Conservation (phyloP, 2,797 vertebrate species). For the Neostethus bicornis region DNA sequence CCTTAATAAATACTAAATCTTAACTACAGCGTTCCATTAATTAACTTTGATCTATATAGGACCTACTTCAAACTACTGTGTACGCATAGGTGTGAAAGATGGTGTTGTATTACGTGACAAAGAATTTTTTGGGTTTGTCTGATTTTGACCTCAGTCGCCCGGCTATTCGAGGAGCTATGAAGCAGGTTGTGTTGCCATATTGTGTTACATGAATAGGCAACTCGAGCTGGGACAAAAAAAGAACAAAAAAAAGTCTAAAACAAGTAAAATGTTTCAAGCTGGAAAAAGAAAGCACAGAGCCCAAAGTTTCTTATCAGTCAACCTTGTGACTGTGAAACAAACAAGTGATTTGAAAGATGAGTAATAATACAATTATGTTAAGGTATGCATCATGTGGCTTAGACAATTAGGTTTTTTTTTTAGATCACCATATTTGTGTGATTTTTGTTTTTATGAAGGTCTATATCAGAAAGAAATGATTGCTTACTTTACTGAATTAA, state of each 20-base stretch:
- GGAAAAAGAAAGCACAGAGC: no score
- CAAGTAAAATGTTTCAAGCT: no score
- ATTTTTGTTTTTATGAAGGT: no score
- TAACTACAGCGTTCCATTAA: not conserved
- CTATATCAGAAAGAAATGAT: no score
- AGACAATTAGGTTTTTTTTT: not conserved
- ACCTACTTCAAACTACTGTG: not conserved
- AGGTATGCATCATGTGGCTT: not conserved
- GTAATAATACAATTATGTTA: not conserved
- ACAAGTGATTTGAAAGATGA: no score
- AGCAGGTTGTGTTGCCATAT: not conserved
- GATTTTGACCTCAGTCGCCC: not conserved
- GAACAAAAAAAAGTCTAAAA: no score
- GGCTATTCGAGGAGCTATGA: not conserved
- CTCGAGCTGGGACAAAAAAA: not conserved
- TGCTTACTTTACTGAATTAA: no score
- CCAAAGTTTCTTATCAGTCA: not conserved
- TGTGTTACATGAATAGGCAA: not conserved
- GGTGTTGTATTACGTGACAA: not conserved
- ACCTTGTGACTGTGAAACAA: not conserved
- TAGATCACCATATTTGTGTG: not conserved
- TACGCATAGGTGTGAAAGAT: not conserved
- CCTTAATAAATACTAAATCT: no score
- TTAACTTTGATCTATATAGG: not conserved
- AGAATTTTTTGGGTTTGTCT: no score